phyloP scores from a whole-genome alignment of 92 coral and sea anemone genomes.

The Scolanthus callimorphus region DNA sequence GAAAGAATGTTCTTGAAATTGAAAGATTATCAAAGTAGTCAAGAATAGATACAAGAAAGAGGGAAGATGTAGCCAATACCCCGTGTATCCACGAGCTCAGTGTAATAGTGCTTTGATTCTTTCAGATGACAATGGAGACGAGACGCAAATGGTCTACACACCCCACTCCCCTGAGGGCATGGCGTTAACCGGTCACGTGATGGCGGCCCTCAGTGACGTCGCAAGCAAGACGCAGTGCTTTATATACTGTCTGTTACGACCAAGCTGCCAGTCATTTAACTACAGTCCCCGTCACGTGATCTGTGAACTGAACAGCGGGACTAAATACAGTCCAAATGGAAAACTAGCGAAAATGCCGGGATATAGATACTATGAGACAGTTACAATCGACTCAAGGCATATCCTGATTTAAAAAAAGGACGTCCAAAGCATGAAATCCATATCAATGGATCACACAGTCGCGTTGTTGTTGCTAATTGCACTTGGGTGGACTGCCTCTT shows the following conservation, averaged over 20 bases:
- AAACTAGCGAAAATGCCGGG: not conserved
- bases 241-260: not conserved
- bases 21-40: no score
- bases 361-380: not conserved
- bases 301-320: not conserved
- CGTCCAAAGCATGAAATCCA: no score
- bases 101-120: no score
- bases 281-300: not conserved
- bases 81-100: no score
- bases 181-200: not conserved
- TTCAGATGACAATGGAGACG: no score
- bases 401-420: not conserved
- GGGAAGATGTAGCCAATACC: no score
- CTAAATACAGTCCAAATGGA: not conserved
- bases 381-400: not conserved
- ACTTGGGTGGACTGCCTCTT: no score
- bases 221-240: not conserved
- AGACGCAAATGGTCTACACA: not conserved
- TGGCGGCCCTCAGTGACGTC: not conserved
- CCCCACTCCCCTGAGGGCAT: not conserved
- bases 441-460: no score
- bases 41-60: no score
- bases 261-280: not conserved
- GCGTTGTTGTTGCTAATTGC: no score
- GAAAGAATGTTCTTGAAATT: no score